These are phyloP conservation scores for Parthenolecanium corni DNA, from an alignment of 2,888 invertebrate genomes.

Conservation along the genomic window DNA sequence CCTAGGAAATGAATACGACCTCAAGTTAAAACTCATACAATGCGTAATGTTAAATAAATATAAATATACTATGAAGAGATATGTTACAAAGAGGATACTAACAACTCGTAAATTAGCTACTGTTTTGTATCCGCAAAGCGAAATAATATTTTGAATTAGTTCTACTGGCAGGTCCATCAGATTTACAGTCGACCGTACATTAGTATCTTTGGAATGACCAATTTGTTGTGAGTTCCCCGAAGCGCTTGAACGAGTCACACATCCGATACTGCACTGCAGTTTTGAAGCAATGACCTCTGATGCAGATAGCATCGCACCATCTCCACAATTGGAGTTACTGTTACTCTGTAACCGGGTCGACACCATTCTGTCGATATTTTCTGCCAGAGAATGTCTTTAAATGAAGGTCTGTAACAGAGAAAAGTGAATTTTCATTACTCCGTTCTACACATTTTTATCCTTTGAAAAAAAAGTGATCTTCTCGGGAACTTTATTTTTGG, in stretches of 20 bases:
- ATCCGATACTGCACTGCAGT: slow-evolving; percentile 1
- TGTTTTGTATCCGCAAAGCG: slow-evolving; percentile 61
- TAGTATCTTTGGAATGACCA: slow-evolving; percentile 20
- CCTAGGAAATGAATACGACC: slow-evolving; percentile 45
- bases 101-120: slow-evolving; percentile 69
- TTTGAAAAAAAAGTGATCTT: too few species aligned
- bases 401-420: too few species aligned
- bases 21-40: not conserved
- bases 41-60: not conserved
- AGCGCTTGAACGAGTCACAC: slow-evolving; percentile 16
- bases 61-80: too few species aligned
- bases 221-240: not conserved
- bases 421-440: too few species aligned
- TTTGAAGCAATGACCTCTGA: not conserved
- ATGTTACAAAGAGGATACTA: slow-evolving; percentile 41
- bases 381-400: not conserved
- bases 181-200: not conserved
- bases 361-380: slow-evolving; percentile 13
- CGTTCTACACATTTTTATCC: too few species aligned
- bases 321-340: slow-evolving; percentile 15
- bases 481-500: too few species aligned
- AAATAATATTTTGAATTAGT: slow-evolving; percentile 65
- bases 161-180: slow-evolving; percentile 68
- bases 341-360: slow-evolving; percentile 21
- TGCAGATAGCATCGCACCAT: slow-evolving; percentile 11